Evolutionary conservation across 2,888 invertebrate genomes (phyloP).

Genomic region (Panopea generosa): DNA sequence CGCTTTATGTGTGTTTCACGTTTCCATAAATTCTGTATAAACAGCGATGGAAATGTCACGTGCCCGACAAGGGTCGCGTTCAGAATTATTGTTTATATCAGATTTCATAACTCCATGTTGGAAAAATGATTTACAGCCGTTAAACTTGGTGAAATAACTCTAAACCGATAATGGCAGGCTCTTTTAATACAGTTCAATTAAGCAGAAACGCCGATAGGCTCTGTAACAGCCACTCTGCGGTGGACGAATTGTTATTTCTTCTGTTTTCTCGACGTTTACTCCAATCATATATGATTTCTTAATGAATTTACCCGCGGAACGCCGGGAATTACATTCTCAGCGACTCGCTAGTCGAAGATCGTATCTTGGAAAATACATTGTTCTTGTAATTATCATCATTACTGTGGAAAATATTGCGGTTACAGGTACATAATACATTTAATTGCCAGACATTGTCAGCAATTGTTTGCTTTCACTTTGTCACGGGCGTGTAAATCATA

Average conservation of each 20-base stretch:
- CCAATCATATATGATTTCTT: slow-evolving; percentile 27
- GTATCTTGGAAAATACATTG: slow-evolving; percentile 49
- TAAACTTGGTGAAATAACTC: slow-evolving; percentile 38
- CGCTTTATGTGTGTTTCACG: too few relatives aligned
- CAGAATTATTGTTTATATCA: too few relatives aligned
- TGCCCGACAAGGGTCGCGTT: too few relatives aligned
- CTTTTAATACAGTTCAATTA: slow-evolving; percentile 43
- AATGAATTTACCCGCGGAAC: slow-evolving; percentile 30
- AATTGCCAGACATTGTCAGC: slow-evolving; percentile 40
- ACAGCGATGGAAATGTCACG: too few relatives aligned
- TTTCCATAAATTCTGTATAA: too few relatives aligned
- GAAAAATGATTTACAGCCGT: slow-evolving; percentile 34
- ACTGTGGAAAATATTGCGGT: slow-evolving; percentile 38
- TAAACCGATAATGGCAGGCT: slow-evolving; percentile 36
- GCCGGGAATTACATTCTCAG: slow-evolving; percentile 17
- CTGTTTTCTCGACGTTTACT: slow-evolving; percentile 10
- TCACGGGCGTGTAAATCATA: slow-evolving; percentile 17
- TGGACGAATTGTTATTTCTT: slow-evolving; percentile 37
- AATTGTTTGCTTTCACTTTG: slow-evolving; percentile 34
- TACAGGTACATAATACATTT: slow-evolving; percentile 43
- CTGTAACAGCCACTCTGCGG: slow-evolving; percentile 11
- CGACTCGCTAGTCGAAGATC: slow-evolving; percentile 50
- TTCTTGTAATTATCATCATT: slow-evolving; percentile 54
- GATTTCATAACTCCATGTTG: too few relatives aligned
- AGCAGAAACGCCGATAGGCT: slow-evolving; percentile 36